Evolutionary conservation across 2,888 invertebrate species (phyloP).

Genomic region (Helicoverpa assulta): DNA sequence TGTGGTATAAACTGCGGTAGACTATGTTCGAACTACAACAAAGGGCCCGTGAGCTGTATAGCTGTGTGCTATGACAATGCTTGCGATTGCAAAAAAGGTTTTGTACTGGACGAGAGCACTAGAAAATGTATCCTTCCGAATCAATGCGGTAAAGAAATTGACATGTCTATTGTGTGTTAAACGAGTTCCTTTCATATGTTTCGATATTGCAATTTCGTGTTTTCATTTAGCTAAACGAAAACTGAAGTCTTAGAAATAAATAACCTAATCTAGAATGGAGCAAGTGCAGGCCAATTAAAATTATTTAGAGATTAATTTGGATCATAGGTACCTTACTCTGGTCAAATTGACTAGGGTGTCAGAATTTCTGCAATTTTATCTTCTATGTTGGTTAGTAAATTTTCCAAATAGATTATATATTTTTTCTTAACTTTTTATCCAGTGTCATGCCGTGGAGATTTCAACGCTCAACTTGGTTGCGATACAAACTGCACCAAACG

Average conservation of each 20-base stretch:
- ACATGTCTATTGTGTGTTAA: neutral
- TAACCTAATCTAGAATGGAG: too few species aligned
- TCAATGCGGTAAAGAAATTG: constrained; percentile 27
- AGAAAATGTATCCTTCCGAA: constrained; percentile 40
- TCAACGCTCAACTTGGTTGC: constrained; percentile 49
- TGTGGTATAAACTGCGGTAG: constrained; percentile 61
- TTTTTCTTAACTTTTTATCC: neutral
- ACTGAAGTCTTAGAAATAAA: neutral
- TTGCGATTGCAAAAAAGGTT: constrained; percentile 65
- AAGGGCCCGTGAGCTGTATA: constrained; percentile 36
- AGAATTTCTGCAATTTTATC: neutral
- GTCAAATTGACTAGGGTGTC: too few species aligned
- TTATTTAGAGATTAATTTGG: too few species aligned
- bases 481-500: constrained; percentile 24
- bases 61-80: constrained; percentile 51
- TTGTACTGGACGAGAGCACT: constrained; percentile 48
- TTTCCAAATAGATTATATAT: neutral
- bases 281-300: too few species aligned
- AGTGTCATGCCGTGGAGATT: constrained; percentile 43
- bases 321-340: too few species aligned
- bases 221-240: neutral
- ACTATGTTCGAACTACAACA: constrained; percentile 55
- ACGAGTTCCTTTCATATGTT: neutral
- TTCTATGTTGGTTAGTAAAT: too few species aligned
- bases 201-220: neutral